phyloP scores from a whole-genome alignment of 2,113 vertebrate species.

The Petromus typicus region DNA sequence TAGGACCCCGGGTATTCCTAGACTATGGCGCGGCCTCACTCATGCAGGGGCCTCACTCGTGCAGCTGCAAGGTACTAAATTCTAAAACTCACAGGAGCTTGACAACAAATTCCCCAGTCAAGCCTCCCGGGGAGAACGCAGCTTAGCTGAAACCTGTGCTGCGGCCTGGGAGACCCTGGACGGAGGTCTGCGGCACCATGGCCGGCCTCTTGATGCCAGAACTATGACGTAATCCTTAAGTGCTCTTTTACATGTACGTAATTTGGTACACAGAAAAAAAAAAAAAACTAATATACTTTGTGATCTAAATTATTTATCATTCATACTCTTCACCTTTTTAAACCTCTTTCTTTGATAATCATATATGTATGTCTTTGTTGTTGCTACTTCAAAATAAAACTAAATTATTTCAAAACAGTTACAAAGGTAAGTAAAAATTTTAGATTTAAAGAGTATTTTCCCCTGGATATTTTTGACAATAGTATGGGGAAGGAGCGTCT shows the following conservation, averaged over 20 bases:
- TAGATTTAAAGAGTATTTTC: background rate
- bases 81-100: background rate
- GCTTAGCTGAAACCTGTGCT: no score
- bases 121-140: background rate
- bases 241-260: background rate
- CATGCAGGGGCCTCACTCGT: no score
- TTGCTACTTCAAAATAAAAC: slow-evolving; percentile 12
- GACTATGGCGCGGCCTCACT: background rate
- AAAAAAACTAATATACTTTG: background rate
- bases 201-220: background rate
- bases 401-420: slow-evolving; percentile 19
- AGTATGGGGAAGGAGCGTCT: background rate
- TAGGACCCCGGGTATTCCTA: no score
- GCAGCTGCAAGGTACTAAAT: background rate
- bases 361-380: background rate
- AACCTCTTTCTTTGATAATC: background rate
- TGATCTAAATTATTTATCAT: slow-evolving; percentile 21
- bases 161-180: background rate
- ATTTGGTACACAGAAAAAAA: background rate
- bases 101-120: background rate
- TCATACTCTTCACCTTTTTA: background rate
- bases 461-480: background rate
- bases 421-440: background rate
- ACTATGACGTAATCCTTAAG: background rate
- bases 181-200: background rate